Evolutionary conservation across 2,113 vertebrate species (phyloP).

Genomic region (Plectropomus leopardus): DNA sequence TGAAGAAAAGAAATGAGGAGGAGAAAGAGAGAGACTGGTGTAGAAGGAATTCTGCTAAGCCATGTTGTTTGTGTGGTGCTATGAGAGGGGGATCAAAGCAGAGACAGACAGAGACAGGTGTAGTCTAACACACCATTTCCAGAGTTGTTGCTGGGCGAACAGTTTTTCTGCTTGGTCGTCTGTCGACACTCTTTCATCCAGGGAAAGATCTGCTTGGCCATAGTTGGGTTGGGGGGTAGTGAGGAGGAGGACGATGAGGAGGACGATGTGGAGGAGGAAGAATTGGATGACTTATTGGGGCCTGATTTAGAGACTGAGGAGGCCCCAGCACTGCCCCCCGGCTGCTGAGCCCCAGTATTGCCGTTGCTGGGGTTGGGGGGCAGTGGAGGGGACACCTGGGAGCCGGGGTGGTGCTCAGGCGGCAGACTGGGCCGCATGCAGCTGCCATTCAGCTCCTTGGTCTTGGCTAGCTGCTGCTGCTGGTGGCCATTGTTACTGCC

Average conservation of each 20-base stretch:
- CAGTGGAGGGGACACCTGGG: constrained; percentile 91
- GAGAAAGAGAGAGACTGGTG: background rate
- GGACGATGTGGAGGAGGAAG: constrained; percentile 73
- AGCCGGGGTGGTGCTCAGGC: constrained; percentile 89
- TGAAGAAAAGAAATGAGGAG: background rate
- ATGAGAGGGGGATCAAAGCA: background rate
- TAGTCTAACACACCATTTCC: constrained; percentile 84
- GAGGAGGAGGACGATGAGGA: constrained; percentile 82
- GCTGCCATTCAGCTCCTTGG: constrained; percentile 96
- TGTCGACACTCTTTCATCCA: constrained; percentile 99
- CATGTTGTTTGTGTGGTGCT: constrained; percentile 12
- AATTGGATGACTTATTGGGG: constrained; percentile 83
- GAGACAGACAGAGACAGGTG: constrained; percentile 56
- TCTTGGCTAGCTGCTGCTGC: constrained; percentile 87
- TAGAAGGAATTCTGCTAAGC: background rate
- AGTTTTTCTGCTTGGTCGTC: constrained; percentile 97
- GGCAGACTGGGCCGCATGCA: constrained; percentile 92
- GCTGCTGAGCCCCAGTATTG: constrained; percentile 80
- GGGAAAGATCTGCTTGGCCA: constrained; percentile 98
- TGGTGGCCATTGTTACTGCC: constrained; percentile 79
- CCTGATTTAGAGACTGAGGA: constrained; percentile 74
- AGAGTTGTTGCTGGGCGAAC: constrained; percentile 93
- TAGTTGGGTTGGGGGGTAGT: constrained; percentile 87
- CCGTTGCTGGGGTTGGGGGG: constrained; percentile 85
- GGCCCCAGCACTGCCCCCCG: constrained; percentile 73